Base-by-base conservation (phyloP, 2,888 invertebrate genomes). In the Pseudolycoriella hygida region DNA sequence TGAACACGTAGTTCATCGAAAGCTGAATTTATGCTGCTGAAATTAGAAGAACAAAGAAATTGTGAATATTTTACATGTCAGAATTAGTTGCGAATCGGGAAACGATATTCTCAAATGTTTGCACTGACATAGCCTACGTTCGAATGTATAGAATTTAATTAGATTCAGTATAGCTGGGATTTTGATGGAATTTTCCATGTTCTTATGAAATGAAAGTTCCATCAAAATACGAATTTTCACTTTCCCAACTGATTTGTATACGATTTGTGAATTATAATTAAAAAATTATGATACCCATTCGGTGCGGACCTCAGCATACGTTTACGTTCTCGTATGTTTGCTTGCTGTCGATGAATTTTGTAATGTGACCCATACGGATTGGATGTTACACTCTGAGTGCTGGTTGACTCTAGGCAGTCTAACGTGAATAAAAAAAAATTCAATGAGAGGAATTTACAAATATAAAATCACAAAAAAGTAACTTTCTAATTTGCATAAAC, bases 1-100 rank as follows among this genome's bases (percentile, higher is more conserved):
- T 94, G 94, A 54, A 87, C 84, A 46, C 97, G 76, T 59, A 98
- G 78, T 67, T 94, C 94, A 73, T 97, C 94, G 76, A 96, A 96
- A 66, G 94, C 96, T 68, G 90, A 89, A 80, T 93, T 93, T 73
- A 97, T 97, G 78, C 93, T 96, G 82, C 87, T 88, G 79, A 74
- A 80, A 68, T 62, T 47, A 54, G 48, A 46, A 50, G 49, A 47
- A 31, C n/a, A n/a, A n/a, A 45, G 47, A 51, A 48, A 43, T 44
- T 40, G 31, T 41, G 44, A 44, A 37, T 31, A 8, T 11, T 10
- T 47, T 15, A 17, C n/a, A 17, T 12, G 19, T 8, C 40, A 40
- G 25, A n/a, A n/a, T n/a, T n/a, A n/a, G n/a, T n/a, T n/a, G n/a
- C n/a, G n/a, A n/a, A n/a, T n/a, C n/a, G n/a, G n/a, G n/a, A n/a